A percentile compares a stretch with the other conserved stretches of the same genome.
These are phyloP conservation scores for mouse (Mus musculus) DNA, from an alignment of 2,113 vertebrate genomes.

Conservation along the genomic window GRCm39 chr3:86904001-86904500, in stretches of 20 bases:
- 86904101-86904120: background rate
- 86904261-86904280: background rate
- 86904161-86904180: background rate
- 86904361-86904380: too few relatives aligned
- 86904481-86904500: background rate
- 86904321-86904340: background rate
- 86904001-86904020: background rate
- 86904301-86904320: too few relatives aligned
- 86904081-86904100: background rate
- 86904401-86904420: background rate
- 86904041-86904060: background rate
- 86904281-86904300: background rate
- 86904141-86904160: background rate
- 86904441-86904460: background rate
- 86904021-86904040: background rate
- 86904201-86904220: too few relatives aligned
- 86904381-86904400: background rate
- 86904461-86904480: background rate
- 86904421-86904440: background rate
- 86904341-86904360: too few relatives aligned
- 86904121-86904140: background rate
- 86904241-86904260: background rate
- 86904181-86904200: background rate
- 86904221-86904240: too few relatives aligned
- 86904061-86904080: fast-evolving